Base-by-base conservation (phyloP, 2,888 invertebrate genomes). In the Salticus scenicus region DNA sequence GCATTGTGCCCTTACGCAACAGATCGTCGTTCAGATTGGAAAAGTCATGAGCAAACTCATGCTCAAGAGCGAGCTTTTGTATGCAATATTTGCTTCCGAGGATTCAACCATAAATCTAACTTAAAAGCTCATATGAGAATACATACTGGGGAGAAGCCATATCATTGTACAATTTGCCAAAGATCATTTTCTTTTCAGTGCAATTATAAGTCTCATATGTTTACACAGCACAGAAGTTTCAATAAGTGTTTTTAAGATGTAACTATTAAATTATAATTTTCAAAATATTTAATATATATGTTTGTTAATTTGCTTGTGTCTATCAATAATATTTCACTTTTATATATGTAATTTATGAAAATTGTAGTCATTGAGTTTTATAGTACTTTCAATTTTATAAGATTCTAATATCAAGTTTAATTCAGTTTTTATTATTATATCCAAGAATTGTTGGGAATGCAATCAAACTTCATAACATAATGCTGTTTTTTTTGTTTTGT, bases 141-240 rank as follows among this genome's bases (percentile, higher is more conserved):
- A 76, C 97, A 97, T 92, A 96, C 96, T 89, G 96, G 96, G 51
- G 96, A 96, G 91, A 97, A 97, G 89, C 97, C 97, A 0, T 97
- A 96, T 91, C 94, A 94, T 71, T 97, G 97, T 91, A 93, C 93
- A 10, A 93, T 94, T 14, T 97, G 97, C 90, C 94, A 94, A 87
- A 94, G 94, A 88, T 93, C 95, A 88, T 97, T 96, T 92, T 93
- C 96, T 31, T 70, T 70, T 42, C 70, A 42, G 41, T 70, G 70
- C 14, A 70, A 70, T 28, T 70, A 24, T 17, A 70, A 70, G 28
- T 28, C 27, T 14, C 70, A 70, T 70, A 42, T 70, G 70, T 12
- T 70, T 27, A 70, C 70, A 1, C 70, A 70, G 17, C 70, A 70
- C 42, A 8, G 42, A 28, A 66, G 30, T 31, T 66, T 66, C 28